These are phyloP conservation scores for Drosophila malerkotliana DNA, from an alignment of 1,140 invertebrate genomes.

Conservation along the genomic window DNA sequence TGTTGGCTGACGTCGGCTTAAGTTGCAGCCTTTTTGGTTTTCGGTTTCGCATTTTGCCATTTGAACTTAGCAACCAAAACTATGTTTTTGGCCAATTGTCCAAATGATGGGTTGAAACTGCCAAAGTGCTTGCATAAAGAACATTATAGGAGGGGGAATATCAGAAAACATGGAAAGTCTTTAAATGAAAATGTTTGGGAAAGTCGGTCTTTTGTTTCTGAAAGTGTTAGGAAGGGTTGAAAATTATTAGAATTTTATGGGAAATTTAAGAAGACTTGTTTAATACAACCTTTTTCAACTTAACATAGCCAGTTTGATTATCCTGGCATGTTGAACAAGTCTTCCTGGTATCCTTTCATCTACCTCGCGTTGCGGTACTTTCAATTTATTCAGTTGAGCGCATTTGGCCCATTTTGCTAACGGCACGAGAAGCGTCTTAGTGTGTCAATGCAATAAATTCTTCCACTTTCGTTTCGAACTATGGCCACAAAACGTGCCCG, in stretches of 20 bases:
- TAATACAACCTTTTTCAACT: too few relatives aligned
- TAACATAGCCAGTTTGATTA: constrained; percentile 3
- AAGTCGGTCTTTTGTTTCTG: background rate
- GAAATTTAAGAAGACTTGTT: too few relatives aligned
- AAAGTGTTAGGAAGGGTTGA: too few relatives aligned
- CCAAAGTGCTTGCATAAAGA: background rate
- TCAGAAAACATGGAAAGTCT: background rate
- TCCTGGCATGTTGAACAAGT: constrained; percentile 2
- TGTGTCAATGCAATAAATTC: constrained; percentile 76
- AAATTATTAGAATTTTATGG: too few relatives aligned
- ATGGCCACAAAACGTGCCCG: constrained; percentile 44
- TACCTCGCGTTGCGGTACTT: constrained; percentile 15
- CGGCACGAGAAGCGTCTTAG: constrained; percentile 56
- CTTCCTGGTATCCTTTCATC: constrained; percentile 5
- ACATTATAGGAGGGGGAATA: too few relatives aligned
- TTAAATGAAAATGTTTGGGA: background rate
- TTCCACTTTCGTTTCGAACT: constrained; percentile 50
- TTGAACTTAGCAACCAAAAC: constrained; percentile 23
- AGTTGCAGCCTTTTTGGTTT: constrained; percentile 43
- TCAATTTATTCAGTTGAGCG: constrained; percentile 57
- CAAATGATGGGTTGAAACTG: constrained; percentile 34
- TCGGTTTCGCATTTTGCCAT: constrained; percentile 28
- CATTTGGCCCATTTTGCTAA: constrained; percentile 69
- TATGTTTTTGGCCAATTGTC: constrained; percentile 26
- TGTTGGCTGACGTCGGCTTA: constrained; percentile 23